These are phyloP conservation scores for Hafferia zeledoni DNA, from an alignment of 2,797 vertebrate species.

Conservation along the genomic window DNA sequence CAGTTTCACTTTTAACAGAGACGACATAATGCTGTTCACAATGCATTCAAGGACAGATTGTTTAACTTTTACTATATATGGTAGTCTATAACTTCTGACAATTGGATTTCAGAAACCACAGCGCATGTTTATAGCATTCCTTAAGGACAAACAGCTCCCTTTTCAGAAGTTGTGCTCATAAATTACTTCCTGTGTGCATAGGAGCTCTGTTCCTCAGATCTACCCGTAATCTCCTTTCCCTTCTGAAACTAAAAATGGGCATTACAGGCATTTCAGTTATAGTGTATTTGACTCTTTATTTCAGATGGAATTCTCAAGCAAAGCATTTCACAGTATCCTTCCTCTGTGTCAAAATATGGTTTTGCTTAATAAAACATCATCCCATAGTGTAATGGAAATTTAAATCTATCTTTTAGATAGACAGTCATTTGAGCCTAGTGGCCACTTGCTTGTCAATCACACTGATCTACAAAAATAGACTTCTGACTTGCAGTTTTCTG, in stretches of 20 bases:
- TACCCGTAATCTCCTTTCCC: background rate
- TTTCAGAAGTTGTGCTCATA: background rate
- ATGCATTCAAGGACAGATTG: background rate
- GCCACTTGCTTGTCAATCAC: background rate
- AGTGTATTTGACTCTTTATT: background rate
- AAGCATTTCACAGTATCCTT: background rate
- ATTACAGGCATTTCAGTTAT: background rate
- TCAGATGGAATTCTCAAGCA: background rate
- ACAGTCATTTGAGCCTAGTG: background rate
- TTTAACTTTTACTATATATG: background rate
- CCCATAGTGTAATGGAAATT: background rate
- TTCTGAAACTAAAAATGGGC: background rate
- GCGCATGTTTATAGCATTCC: background rate
- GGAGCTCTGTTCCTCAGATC: background rate
- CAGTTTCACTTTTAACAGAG: background rate
- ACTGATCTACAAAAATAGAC: background rate
- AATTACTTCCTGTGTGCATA: background rate
- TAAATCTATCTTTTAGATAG: background rate
- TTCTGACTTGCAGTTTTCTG: background rate
- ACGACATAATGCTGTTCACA: background rate
- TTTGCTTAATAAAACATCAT: background rate
- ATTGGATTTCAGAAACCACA: background rate
- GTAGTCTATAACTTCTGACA: conserved; percentile 7
- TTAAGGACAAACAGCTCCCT: background rate
- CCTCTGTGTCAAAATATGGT: background rate